These are phyloP conservation scores for Urocynchramus pylzowi DNA, from an alignment of 2,113 vertebrate species.

Conservation along the genomic window DNA sequence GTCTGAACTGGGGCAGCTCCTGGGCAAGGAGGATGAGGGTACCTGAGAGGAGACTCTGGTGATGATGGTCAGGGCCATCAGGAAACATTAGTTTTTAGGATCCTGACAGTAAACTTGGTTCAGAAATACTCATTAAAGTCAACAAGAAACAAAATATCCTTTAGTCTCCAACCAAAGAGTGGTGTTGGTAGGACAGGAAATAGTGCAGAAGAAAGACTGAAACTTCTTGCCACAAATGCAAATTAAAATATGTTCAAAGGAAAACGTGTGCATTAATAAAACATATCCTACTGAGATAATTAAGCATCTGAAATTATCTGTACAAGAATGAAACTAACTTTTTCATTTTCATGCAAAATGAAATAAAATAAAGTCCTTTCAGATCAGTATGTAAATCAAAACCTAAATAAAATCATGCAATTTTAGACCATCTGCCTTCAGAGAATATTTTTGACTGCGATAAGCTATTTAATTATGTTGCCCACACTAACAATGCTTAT, in stretches of 20 bases:
- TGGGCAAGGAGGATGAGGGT: rapidly evolving
- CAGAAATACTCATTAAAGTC: not conserved
- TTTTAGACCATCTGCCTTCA: constrained; percentile 27
- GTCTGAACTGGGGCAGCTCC: not conserved
- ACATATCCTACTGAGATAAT: not conserved
- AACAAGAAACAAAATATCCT: not conserved
- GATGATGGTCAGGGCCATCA: not conserved
- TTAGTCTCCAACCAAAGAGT: not conserved
- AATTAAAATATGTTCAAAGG: constrained; percentile 1
- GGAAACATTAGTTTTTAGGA: not conserved
- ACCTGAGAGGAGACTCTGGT: rapidly evolving
- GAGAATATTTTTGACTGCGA: not conserved
- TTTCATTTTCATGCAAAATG: not conserved
- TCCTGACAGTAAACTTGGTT: not conserved
- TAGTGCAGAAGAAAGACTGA: not conserved
- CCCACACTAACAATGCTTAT: not conserved
- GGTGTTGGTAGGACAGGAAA: not conserved
- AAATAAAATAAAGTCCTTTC: not conserved
- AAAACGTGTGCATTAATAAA: not conserved
- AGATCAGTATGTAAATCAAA: constrained; percentile 3
- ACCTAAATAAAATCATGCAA: not conserved
- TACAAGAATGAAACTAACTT: not conserved
- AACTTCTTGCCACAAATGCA: not conserved
- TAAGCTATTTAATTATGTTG: constrained; percentile 7
- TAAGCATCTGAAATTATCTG: not conserved